A percentile compares a stretch with the other conserved stretches of the same genome.
Evolutionary conservation across 2,113 vertebrate species (phyloP).

Genomic region (Cygnus atratus): DNA sequence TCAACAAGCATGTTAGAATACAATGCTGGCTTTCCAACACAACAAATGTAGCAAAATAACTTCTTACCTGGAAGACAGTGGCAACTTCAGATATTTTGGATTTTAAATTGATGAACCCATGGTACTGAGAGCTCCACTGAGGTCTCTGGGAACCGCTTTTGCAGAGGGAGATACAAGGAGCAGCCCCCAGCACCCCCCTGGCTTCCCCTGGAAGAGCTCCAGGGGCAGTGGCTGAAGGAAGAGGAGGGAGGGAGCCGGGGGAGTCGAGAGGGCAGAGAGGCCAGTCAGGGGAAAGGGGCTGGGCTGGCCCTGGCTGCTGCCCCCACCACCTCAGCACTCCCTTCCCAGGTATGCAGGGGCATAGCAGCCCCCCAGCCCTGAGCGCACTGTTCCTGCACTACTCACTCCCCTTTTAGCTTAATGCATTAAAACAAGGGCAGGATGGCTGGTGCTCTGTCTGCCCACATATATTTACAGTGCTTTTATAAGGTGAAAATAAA

Average conservation of each 20-base stretch:
- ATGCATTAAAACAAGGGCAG: background rate
- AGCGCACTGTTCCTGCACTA: background rate
- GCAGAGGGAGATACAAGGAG: background rate
- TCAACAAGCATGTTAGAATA: no score
- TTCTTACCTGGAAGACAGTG: background rate
- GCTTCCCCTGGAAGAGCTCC: no score
- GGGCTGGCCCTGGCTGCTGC: fast-evolving
- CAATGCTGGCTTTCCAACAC: background rate
- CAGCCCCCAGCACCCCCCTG: no score
- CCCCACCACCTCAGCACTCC: background rate
- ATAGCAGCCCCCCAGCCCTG: background rate
- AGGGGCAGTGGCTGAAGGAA: no score
- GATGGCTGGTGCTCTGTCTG: background rate
- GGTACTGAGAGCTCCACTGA: background rate
- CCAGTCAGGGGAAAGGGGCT: background rate
- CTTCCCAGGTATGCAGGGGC: background rate
- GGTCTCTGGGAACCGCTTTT: background rate
- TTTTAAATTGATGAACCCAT: background rate
- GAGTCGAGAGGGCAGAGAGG: fast-evolving
- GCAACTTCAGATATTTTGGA: background rate
- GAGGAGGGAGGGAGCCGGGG: no score
- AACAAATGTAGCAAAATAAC: background rate
- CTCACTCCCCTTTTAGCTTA: background rate
- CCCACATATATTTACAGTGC: fast-evolving
- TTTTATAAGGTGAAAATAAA: background rate